Percentiles rank a stretch among this genome's conserved stretches.
phyloP scores from a whole-genome alignment of 2,888 invertebrate species.

The Ophioninae sp. region DNA sequence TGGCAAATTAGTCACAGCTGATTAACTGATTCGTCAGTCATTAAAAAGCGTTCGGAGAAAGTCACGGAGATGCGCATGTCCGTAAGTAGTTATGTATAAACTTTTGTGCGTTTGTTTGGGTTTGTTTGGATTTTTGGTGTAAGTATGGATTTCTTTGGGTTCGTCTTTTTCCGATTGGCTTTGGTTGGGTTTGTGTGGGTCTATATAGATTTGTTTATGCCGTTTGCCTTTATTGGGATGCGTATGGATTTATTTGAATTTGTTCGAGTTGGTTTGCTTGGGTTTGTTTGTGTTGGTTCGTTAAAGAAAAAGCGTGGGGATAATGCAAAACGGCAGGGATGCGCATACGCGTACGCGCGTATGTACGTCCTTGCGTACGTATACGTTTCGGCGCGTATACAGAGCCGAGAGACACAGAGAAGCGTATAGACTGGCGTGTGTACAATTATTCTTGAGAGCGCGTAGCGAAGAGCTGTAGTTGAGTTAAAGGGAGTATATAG shows the following conservation, averaged over 20 bases:
- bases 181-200: too few species aligned
- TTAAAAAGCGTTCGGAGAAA: slow-evolving; percentile 40
- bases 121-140: too few species aligned
- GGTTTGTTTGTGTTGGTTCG: too few species aligned
- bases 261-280: too few species aligned
- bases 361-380: neutral
- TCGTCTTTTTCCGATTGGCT: too few species aligned
- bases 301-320: too few species aligned
- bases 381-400: neutral
- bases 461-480: slow-evolving; percentile 42
- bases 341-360: slow-evolving; percentile 12
- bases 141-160: too few species aligned
- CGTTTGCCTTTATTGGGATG: too few species aligned
- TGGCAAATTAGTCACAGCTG: slow-evolving; percentile 39
- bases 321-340: slow-evolving; percentile 28
- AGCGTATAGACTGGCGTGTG: slow-evolving; percentile 10
- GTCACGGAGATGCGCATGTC: slow-evolving; percentile 10
- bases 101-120: too few species aligned
- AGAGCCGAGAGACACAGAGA: neutral
- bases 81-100: slow-evolving; percentile 13
- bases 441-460: slow-evolving; percentile 29
- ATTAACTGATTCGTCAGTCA: slow-evolving; percentile 51
- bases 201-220: too few species aligned
- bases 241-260: too few species aligned
- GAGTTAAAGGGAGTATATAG: slow-evolving; percentile 42